phyloP scores from a whole-genome alignment of 2,113 vertebrate species.

The Cricetomys ansorgei region DNA sequence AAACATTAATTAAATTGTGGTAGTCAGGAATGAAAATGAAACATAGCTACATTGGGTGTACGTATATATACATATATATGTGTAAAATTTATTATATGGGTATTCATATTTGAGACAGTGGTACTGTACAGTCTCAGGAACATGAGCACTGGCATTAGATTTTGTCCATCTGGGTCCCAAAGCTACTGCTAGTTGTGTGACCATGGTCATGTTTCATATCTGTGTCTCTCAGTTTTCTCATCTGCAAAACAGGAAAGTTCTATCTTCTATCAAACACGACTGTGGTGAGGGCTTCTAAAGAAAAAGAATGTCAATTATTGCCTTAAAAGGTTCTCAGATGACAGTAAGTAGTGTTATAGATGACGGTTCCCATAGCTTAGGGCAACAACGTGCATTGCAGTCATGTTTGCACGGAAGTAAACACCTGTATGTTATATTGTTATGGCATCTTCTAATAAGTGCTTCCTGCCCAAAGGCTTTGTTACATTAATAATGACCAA shows the following conservation, averaged over 20 bases:
- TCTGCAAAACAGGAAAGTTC: conserved; percentile 31
- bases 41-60: neutral
- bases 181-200: neutral
- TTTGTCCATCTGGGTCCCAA: neutral
- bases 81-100: neutral
- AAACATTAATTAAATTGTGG: neutral
- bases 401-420: neutral
- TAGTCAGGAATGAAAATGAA: neutral
- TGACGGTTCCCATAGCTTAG: neutral
- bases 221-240: conserved; percentile 46
- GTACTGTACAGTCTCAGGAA: neutral
- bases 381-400: neutral
- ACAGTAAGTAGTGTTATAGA: neutral
- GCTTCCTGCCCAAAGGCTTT: neutral
- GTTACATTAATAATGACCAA: neutral
- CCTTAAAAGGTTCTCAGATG: neutral
- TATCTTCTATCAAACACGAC: neutral
- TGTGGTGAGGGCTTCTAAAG: neutral
- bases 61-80: neutral
- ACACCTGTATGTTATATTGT: neutral
- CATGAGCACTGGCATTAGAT: neutral
- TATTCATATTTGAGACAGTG: neutral
- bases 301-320: neutral
- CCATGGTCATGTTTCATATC: neutral
- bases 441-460: neutral